Conservation (phyloP, 1,140 invertebrate species). For the Sycobia sp. region DNA sequence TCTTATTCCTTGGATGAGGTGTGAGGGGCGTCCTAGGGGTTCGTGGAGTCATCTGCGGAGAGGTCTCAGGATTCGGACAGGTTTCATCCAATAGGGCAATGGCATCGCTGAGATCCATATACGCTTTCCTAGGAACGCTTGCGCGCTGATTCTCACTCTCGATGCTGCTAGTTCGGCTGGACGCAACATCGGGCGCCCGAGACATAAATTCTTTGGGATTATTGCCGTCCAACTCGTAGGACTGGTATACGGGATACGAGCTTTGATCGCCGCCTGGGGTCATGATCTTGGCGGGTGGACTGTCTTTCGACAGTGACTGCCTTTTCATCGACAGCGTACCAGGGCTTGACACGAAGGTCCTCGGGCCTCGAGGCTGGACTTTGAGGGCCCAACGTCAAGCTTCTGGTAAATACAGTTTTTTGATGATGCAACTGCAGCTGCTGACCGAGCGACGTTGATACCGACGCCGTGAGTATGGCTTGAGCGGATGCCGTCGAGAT, state of each 20-base stretch:
- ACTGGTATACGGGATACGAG: conserved; percentile 50
- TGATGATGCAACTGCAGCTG: conserved; percentile 15
- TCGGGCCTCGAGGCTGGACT: conserved; percentile 48
- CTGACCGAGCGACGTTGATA: not conserved
- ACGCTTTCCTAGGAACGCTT: conserved; percentile 48
- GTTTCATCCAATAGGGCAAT: conserved; percentile 58
- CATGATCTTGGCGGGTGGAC: conserved; percentile 33
- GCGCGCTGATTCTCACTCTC: conserved; percentile 38
- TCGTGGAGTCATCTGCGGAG: conserved; percentile 52
- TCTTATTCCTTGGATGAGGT: conserved; percentile 49
- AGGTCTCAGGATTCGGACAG: conserved; percentile 56
- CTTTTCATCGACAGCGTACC: conserved; percentile 35
- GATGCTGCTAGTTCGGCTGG: conserved; percentile 52
- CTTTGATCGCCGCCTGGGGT: conserved; percentile 40
- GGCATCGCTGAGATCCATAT: conserved; percentile 56
- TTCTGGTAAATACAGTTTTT: conserved; percentile 18
- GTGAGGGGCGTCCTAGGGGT: conserved; percentile 54
- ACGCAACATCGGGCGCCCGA: conserved; percentile 36
- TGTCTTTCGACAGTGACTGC: conserved; percentile 1
- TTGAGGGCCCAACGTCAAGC: conserved; percentile 31
- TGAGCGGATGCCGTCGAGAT: not conserved
- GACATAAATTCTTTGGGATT: not conserved
- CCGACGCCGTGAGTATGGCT: conserved; percentile 10
- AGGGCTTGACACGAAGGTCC: conserved; percentile 51
- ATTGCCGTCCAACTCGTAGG: conserved; percentile 28